These are phyloP conservation scores for Typhlichthys eigenmanni DNA, from an alignment of 2,797 vertebrate species.

Conservation along the genomic window DNA sequence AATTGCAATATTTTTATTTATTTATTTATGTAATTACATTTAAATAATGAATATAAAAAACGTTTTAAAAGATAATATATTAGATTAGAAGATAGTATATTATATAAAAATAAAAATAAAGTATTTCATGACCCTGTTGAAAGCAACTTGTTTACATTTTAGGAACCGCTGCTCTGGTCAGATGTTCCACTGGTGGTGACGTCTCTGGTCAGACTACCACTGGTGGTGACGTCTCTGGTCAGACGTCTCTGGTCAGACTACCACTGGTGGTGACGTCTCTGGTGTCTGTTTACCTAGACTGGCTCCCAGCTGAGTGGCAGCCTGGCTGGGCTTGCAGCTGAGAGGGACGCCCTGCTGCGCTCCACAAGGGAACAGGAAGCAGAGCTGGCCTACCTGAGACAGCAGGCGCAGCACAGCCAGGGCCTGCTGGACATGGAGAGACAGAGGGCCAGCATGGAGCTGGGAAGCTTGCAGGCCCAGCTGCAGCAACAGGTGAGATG, in stretches of 20 bases:
- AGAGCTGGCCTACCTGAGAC: slow-evolving; percentile 71
- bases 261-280: no score
- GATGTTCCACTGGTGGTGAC: no score
- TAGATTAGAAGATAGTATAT: no score
- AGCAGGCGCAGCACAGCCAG: slow-evolving; percentile 74
- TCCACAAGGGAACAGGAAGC: slow-evolving; percentile 67
- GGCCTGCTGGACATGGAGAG: slow-evolving; percentile 70
- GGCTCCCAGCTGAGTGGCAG: slow-evolving; percentile 71
- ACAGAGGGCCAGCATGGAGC: slow-evolving; percentile 61
- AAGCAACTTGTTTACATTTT: no score
- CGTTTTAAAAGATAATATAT: background rate
- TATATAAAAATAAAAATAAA: no score
- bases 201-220: no score
- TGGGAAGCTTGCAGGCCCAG: slow-evolving; percentile 63
- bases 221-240: no score
- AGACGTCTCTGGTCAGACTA: no score
- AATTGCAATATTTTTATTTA: no score
- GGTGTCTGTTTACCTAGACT: slow-evolving; percentile 57
- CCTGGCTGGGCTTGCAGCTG: slow-evolving; percentile 75
- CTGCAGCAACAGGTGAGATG: slow-evolving; percentile 77
- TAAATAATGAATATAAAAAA: background rate
- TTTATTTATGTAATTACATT: no score
- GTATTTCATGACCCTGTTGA: no score
- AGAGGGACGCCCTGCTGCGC: slow-evolving; percentile 71
- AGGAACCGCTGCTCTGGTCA: no score